These are phyloP conservation scores for Bombus turneri DNA, from an alignment of 1,140 invertebrate genomes.

Conservation along the genomic window DNA sequence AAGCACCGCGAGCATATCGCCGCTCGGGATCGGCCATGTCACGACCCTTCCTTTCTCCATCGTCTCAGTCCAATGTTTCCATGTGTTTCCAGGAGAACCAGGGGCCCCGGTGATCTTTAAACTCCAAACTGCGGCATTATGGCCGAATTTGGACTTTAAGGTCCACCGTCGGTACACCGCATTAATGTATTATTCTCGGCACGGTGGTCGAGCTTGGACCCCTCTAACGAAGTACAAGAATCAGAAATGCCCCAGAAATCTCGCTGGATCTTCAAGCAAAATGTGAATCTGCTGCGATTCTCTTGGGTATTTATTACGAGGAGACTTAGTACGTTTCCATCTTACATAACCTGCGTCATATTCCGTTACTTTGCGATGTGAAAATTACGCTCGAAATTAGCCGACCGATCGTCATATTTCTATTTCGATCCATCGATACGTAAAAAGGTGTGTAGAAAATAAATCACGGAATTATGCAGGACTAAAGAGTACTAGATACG, in stretches of 20 bases:
- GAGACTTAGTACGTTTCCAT: too few relatives aligned
- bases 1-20: constrained; percentile 48
- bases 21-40: constrained; percentile 45
- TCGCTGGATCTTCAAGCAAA: not conserved
- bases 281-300: not conserved
- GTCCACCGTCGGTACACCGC: not conserved
- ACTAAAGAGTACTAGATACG: not conserved
- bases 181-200: constrained; percentile 52
- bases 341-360: accelerated
- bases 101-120: constrained; percentile 43
- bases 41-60: constrained; percentile 47
- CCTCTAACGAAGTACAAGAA: constrained; percentile 15
- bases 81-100: constrained; percentile 29
- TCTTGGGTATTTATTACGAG: not conserved
- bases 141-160: constrained; percentile 44
- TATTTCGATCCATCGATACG: too few relatives aligned
- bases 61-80: constrained; percentile 25
- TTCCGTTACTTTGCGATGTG: too few relatives aligned
- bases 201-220: not conserved
- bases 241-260: constrained; percentile 24
- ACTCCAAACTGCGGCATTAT: constrained; percentile 50
- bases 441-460: not conserved
- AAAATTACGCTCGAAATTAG: too few relatives aligned
- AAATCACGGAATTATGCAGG: not conserved
- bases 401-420: too few relatives aligned